phyloP scores from a whole-genome alignment of 2,797 vertebrate species.

The Danio jaintianensis region DNA sequence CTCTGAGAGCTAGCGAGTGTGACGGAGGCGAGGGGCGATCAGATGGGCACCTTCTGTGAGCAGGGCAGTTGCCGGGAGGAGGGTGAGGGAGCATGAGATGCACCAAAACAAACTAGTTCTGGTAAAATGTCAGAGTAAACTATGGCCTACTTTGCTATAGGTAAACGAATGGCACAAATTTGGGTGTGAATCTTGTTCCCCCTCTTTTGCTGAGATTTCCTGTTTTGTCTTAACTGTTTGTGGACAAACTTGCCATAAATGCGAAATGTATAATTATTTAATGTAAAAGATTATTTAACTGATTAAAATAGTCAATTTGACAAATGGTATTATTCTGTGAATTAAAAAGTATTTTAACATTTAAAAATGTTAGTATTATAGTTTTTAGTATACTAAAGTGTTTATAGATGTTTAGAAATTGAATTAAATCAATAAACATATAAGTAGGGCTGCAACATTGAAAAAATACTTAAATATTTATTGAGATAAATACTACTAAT shows the following conservation, averaged over 20 bases:
- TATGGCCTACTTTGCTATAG: not conserved
- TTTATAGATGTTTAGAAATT: too few species aligned
- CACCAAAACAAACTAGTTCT: slow-evolving; percentile 37
- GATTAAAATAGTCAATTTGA: too few species aligned
- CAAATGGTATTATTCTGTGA: too few species aligned
- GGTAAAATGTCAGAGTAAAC: slow-evolving; percentile 32
- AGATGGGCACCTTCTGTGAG: slow-evolving; percentile 60
- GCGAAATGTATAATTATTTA: not conserved
- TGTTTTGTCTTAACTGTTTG: not conserved
- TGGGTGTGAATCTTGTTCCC: not conserved
- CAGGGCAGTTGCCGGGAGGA: slow-evolving; percentile 54
- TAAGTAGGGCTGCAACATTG: too few species aligned
- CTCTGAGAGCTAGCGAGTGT: slow-evolving; percentile 54
- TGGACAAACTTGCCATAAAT: not conserved
- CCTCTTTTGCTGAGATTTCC: not conserved
- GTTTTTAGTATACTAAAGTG: too few species aligned
- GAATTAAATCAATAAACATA: too few species aligned
- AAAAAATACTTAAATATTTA: too few species aligned
- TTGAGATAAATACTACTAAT: too few species aligned
- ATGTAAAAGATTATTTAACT: too few species aligned
- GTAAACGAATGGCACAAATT: not conserved
- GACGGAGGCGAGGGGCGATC: slow-evolving; percentile 56
- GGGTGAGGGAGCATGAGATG: slow-evolving; percentile 40
- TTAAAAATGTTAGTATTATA: too few species aligned
- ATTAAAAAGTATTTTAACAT: too few species aligned